Percentiles rank a stretch among this genome's conserved stretches.
Evolutionary conservation across 2,888 invertebrate species (phyloP).

Genomic region (Ametastegia equiseti): DNA sequence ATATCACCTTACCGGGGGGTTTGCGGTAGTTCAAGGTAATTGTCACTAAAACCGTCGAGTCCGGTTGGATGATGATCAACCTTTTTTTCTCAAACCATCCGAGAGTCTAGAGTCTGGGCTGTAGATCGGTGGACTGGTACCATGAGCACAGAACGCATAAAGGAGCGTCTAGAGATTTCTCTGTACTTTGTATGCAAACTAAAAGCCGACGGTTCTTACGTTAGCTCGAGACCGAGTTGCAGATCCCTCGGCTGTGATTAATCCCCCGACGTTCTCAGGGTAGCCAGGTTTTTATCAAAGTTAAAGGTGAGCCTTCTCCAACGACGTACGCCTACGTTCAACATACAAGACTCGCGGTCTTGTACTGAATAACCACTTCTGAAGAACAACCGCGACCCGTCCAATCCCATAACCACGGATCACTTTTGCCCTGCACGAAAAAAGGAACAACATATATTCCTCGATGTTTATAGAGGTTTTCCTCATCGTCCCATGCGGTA

Average conservation of each 20-base stretch:
- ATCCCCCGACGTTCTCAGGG: background rate
- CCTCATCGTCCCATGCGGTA: background rate
- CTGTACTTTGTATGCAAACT: constrained; percentile 10
- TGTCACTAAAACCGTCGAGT: background rate
- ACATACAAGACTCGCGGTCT: background rate
- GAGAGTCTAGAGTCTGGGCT: background rate
- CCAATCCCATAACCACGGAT: background rate
- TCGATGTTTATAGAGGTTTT: background rate
- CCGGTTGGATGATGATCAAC: background rate
- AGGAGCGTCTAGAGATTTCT: background rate
- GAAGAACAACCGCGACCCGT: background rate
- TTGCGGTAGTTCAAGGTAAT: background rate
- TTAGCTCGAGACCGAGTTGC: constrained; percentile 3
- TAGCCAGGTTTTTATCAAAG: background rate
- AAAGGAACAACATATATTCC: background rate
- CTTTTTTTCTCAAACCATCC: background rate
- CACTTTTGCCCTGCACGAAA: background rate
- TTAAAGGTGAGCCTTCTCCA: background rate
- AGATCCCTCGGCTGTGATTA: background rate
- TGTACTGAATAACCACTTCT: too few relatives aligned
- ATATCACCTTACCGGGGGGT: background rate
- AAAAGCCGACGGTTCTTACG: constrained; percentile 1
- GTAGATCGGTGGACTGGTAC: background rate
- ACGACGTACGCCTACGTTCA: background rate
- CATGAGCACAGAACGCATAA: background rate